Conservation (phyloP, 1,140 invertebrate genomes). For the Phymorhynchus buccinoides region DNA sequence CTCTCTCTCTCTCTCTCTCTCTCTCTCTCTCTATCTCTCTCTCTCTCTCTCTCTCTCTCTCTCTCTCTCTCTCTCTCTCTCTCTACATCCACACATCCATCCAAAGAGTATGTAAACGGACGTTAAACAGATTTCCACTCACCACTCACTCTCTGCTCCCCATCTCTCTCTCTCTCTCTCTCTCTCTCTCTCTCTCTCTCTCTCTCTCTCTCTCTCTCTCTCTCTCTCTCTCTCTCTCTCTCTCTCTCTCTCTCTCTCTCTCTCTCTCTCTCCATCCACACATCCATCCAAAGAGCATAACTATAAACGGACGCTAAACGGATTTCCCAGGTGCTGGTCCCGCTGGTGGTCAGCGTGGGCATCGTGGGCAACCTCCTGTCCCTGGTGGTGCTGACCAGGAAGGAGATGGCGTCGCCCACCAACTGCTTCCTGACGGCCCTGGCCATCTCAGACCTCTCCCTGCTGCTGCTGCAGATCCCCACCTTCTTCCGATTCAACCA, state of each 20-base stretch:
- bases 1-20: too few relatives aligned
- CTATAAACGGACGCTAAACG: constrained; percentile 23
- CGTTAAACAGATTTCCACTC: too few relatives aligned
- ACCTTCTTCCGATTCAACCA: constrained; percentile 42
- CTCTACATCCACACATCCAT: too few relatives aligned
- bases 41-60: too few relatives aligned
- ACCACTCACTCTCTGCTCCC: too few relatives aligned
- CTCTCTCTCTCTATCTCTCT: too few relatives aligned
- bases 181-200: constrained; percentile 22
- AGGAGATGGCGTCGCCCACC: constrained; percentile 93
- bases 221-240: constrained; percentile 23
- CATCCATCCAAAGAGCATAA: neutral
- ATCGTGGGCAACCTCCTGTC: constrained; percentile 90
- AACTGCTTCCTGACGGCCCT: constrained; percentile 93
- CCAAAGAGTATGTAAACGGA: too few relatives aligned
- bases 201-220: constrained; percentile 36
- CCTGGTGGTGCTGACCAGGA: constrained; percentile 87
- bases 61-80: too few relatives aligned
- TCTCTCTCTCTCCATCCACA: too few relatives aligned
- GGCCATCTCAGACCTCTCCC: constrained; percentile 85
- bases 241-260: neutral
- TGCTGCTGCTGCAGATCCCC: constrained; percentile 52
- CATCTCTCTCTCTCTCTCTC: neutral
- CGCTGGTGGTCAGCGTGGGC: constrained; percentile 85
- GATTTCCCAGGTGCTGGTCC: constrained; percentile 74